Conservation (phyloP, 2,797 vertebrate genomes). For the Pseudocheirus occidentalis region DNA sequence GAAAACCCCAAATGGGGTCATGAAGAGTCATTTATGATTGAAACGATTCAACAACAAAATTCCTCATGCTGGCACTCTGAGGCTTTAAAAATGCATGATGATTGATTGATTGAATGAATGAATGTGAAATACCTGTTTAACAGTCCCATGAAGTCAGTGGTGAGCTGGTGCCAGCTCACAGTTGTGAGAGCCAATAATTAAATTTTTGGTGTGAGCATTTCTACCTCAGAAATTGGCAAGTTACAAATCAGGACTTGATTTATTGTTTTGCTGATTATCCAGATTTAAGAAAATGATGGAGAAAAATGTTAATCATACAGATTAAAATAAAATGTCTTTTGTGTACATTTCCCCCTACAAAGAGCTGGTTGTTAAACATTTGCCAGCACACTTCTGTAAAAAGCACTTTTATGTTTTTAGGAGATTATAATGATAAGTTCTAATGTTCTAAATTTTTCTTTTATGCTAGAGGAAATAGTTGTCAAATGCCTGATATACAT, state of each 20-base stretch:
- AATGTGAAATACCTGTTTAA: background rate
- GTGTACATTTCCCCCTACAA: too few relatives aligned
- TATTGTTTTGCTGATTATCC: too few relatives aligned
- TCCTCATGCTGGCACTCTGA: background rate
- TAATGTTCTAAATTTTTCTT: too few relatives aligned
- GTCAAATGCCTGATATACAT: background rate
- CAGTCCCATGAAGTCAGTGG: background rate
- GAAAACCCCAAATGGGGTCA: background rate
- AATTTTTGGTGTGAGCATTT: background rate
- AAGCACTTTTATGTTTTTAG: too few relatives aligned
- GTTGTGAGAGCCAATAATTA: background rate
- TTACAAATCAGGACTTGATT: too few relatives aligned
- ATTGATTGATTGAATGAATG: background rate
- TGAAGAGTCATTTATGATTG: background rate
- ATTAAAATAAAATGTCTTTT: too few relatives aligned
- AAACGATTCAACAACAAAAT: background rate
- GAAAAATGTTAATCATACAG: too few relatives aligned
- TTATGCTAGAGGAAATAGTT: background rate
- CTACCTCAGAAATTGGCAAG: background rate
- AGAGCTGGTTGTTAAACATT: too few relatives aligned
- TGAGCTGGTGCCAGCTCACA: background rate
- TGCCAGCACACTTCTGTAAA: too few relatives aligned
- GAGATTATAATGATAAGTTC: too few relatives aligned
- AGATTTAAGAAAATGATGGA: too few relatives aligned
- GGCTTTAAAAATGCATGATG: background rate